Percentiles rank a stretch among this genome's conserved stretches.
Evolutionary conservation across 2,888 invertebrate genomes (phyloP).

Genomic region (Tipula helvola): DNA sequence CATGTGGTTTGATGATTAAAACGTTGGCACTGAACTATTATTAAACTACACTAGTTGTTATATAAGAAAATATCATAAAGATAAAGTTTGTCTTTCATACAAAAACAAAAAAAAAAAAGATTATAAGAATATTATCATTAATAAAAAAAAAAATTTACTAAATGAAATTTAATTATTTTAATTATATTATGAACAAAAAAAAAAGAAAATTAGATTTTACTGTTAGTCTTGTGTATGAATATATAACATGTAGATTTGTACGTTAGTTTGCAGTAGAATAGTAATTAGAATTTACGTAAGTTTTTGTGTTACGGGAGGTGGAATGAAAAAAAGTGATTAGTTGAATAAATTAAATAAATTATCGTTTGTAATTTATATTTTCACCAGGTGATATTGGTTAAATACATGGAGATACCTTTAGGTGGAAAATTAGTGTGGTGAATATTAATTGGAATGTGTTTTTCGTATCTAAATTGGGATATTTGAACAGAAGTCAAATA

Average conservation of each 20-base stretch:
- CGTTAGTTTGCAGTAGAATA: not conserved
- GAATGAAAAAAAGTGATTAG: not conserved
- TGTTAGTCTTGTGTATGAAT: not conserved
- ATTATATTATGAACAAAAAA: not conserved
- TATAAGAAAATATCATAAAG: not conserved
- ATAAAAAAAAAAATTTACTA: not conserved
- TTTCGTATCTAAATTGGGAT: too few species aligned
- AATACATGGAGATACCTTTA: not conserved
- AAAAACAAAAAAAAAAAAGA: not conserved
- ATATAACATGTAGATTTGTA: not conserved
- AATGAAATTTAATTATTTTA: conserved; percentile 4
- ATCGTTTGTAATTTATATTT: not conserved
- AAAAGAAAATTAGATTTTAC: not conserved
- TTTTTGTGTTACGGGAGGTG: not conserved
- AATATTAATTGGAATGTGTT: too few species aligned
- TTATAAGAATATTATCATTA: not conserved
- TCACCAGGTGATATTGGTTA: not conserved
- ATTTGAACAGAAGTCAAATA: too few species aligned
- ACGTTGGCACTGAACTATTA: not conserved
- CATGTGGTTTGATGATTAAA: not conserved
- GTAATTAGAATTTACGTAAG: not conserved
- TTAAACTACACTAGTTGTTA: not conserved
- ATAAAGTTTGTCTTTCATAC: not conserved
- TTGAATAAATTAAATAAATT: not conserved
- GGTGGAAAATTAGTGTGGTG: not conserved